These are phyloP conservation scores for Sebastes dallii DNA, from an alignment of 2,797 vertebrate species.

Conservation along the genomic window DNA sequence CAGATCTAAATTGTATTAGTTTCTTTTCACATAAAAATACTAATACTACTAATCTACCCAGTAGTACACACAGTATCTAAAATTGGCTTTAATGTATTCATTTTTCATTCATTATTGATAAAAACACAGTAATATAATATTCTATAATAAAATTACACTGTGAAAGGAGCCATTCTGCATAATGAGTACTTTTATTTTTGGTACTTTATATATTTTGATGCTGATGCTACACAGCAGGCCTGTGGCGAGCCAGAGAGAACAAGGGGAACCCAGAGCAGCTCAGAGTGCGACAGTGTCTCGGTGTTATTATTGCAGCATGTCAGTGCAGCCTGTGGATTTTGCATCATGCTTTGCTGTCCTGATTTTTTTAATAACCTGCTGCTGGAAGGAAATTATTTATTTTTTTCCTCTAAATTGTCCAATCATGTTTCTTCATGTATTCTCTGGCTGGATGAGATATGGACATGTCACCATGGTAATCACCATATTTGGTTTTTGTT, in stretches of 20 bases:
- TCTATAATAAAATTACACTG: too few species aligned
- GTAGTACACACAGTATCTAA: too few species aligned
- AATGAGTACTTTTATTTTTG: too few species aligned
- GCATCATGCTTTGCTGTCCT: conserved; percentile 37
- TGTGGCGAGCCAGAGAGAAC: conserved; percentile 24
- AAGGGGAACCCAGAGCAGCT: conserved; percentile 18
- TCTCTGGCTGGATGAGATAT: conserved; percentile 66
- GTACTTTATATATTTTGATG: too few species aligned
- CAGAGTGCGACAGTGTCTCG: conserved; percentile 50
- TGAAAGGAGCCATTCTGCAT: too few species aligned
- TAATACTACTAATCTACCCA: too few species aligned
- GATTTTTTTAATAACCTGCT: conserved; percentile 26
- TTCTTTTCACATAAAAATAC: too few species aligned
- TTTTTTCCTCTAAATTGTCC: conserved; percentile 20
- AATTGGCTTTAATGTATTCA: too few species aligned
- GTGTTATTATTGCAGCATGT: conserved; percentile 46
- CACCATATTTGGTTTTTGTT: conserved; percentile 82
- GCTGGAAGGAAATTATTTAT: background rate
- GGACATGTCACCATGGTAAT: conserved; percentile 74
- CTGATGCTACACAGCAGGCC: background rate
- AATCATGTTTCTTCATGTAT: conserved; percentile 56
- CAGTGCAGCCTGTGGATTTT: conserved; percentile 26
- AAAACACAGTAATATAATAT: too few species aligned
- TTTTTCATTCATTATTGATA: too few species aligned
- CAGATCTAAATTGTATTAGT: too few species aligned